Conservation (phyloP, 2,888 invertebrate genomes). For the Tipula unca region DNA sequence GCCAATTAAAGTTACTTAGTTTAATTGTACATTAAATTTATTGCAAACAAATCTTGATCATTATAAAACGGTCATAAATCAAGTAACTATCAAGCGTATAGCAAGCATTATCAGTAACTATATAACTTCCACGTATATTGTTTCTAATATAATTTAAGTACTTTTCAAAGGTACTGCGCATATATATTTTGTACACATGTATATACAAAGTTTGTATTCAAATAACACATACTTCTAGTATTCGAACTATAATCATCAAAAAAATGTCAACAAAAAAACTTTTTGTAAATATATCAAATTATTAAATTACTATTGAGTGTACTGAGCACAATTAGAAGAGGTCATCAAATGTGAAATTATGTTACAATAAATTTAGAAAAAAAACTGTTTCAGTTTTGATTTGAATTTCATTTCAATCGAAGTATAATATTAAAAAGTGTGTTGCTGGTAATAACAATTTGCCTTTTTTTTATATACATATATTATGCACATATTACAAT, state of each 20-base stretch:
- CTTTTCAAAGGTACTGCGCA: background rate
- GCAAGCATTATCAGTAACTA: background rate
- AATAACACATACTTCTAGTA: background rate
- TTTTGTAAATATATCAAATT: background rate
- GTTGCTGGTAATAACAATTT: background rate
- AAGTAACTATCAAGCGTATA: too few relatives aligned
- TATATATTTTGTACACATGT: background rate
- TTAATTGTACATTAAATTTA: too few relatives aligned
- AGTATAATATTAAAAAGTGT: background rate
- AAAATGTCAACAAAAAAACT: background rate
- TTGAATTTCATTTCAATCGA: background rate
- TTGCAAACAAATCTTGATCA: too few relatives aligned
- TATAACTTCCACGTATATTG: too few relatives aligned
- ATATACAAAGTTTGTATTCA: background rate
- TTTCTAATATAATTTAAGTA: background rate
- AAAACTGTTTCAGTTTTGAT: background rate
- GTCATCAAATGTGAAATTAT: background rate
- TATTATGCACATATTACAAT: too few relatives aligned
- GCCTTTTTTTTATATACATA: too few relatives aligned
- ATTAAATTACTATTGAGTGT: background rate
- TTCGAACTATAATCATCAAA: background rate
- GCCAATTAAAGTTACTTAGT: too few relatives aligned
- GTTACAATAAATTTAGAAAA: background rate
- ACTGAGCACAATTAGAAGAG: background rate
- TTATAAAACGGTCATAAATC: too few relatives aligned